Base-by-base conservation (phyloP, 2,113 vertebrate species). In the Lota lota region DNA sequence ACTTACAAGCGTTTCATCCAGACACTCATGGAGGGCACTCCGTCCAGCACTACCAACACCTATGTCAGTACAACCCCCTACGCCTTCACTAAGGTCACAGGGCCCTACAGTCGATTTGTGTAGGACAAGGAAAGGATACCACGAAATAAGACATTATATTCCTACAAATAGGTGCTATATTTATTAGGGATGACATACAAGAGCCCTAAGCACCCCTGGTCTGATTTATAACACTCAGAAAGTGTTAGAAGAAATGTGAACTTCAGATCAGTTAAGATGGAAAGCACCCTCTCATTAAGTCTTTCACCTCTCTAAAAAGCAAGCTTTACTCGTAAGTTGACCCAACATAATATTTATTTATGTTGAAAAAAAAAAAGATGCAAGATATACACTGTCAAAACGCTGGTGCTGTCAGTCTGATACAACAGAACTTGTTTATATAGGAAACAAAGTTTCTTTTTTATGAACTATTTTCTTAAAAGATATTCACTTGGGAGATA, bases 41-140 rank as follows among this genome's bases (percentile, higher is more conserved):
- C 90, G 86, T 96, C 97, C 0, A 76, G 91, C 88, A 99, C 95
- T 91, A 98, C 97, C n/a, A 94, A 95, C 90, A 94, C 95, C 74
- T 95, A 93, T 5, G 93, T 97, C 64, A 97, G 90, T 73, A 96
- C 97, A 72, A 87, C 95, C 83, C 97, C 97, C 24, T 99, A 98
- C 75, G 96, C 97, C 93, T 98, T 95, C 85, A 98, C 96, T 68
- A 95, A 95, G 92, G 96, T 99, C 89, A 99, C 97, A 54, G 97
- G 97, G 89, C 97, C 97, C 90, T 99, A 99, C 89, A 98, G 92
- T 89, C 86, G 93, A 72, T 97, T 94, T 74, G 89, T 94, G 57
- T 99, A 92, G 90, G 77, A 81, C 74, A 78, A 74, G 75, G 57
- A 68, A 63, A 81, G 61, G 67, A 68, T 82, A 79, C 84, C 56